Evolutionary conservation across 2,113 vertebrate genomes (phyloP).

Genomic region (Alaudala cheleensis): DNA sequence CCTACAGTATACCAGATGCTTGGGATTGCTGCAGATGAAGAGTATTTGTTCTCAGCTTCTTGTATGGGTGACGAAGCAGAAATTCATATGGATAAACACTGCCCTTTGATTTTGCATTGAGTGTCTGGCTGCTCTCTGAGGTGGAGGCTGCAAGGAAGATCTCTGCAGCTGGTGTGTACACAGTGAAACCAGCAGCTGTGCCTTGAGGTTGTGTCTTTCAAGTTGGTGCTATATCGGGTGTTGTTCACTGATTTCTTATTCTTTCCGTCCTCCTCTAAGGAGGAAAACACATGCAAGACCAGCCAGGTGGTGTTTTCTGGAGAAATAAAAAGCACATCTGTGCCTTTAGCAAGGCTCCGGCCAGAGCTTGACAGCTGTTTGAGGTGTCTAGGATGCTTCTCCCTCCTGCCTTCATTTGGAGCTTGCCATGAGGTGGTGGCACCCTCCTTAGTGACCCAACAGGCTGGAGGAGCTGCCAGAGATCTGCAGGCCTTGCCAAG

Average conservation of each 20-base stretch:
- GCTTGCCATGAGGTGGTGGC: background rate
- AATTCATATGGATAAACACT: background rate
- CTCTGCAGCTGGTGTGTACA: background rate
- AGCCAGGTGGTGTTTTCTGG: background rate
- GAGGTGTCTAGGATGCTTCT: background rate
- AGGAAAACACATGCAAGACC: background rate
- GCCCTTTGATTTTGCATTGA: background rate
- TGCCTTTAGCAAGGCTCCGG: background rate
- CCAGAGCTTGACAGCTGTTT: background rate
- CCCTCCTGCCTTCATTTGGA: background rate
- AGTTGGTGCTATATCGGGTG: background rate
- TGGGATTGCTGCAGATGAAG: background rate
- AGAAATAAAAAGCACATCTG: background rate
- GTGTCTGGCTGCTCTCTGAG: background rate
- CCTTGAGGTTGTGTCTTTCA: background rate
- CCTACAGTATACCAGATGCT: background rate
- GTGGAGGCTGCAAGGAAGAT: background rate
- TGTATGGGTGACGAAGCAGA: background rate
- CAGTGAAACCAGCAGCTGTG: conserved; percentile 51
- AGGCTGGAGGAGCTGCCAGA: accelerated
- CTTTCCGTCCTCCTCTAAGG: background rate
- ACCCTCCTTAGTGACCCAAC: accelerated
- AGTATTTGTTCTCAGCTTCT: background rate
- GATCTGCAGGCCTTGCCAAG: background rate
- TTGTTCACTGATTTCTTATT: background rate